Evolutionary conservation across 2,888 invertebrate genomes (phyloP).

Genomic region (Drosophila borealis): DNA sequence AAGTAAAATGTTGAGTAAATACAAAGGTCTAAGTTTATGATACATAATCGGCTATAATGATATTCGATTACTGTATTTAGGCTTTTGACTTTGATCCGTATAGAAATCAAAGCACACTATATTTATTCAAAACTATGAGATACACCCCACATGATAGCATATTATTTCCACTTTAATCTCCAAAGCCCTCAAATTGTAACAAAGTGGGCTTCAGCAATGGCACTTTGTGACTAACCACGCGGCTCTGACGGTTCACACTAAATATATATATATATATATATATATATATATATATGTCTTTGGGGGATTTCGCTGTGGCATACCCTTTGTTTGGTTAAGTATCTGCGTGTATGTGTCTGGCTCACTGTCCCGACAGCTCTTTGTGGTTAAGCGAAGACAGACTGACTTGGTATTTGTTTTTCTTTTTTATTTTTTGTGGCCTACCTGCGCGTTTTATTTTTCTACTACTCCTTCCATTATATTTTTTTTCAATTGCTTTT

Average conservation of each 20-base stretch:
- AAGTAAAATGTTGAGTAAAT: not conserved
- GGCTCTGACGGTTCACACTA: conserved; percentile 15
- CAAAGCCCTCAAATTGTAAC: conserved; percentile 1
- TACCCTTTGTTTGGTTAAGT: conserved; percentile 40
- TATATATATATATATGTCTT: conserved; percentile 17
- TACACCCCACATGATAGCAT: not conserved
- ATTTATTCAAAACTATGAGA: not conserved
- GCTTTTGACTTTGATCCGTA: no score
- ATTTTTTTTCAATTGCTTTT: conserved; percentile 76
- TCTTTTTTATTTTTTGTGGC: conserved; percentile 16
- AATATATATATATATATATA: conserved; percentile 11
- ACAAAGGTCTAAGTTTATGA: no score
- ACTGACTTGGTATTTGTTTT: conserved; percentile 33
- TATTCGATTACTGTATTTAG: no score
- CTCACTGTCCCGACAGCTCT: conserved; percentile 42
- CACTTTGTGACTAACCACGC: conserved; percentile 27
- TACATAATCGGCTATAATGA: no score
- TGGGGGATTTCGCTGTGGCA: conserved; percentile 25
- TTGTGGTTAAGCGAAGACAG: conserved; percentile 43
- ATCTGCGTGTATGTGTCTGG: conserved; percentile 15
- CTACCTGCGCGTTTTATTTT: conserved; percentile 14
- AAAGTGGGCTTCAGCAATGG: conserved; percentile 5
- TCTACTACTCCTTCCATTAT: conserved; percentile 14
- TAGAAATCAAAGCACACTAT: not conserved
- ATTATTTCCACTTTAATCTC: conserved; percentile 4